Evolutionary conservation across 2,797 vertebrate species (phyloP).

Genomic region (Cyprinella venusta): DNA sequence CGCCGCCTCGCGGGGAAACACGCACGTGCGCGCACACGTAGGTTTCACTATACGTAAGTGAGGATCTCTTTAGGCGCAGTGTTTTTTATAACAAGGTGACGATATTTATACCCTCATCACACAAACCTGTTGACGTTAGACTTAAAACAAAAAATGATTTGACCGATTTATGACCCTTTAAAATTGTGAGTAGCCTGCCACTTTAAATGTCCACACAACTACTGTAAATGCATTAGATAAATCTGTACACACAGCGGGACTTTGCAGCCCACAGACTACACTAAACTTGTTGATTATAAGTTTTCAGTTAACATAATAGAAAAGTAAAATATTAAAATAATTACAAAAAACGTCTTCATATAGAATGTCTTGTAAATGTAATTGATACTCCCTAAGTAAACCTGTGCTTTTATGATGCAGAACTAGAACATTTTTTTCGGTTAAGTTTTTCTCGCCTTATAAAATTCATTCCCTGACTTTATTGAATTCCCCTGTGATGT

Average conservation of each 20-base stretch:
- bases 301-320: neutral
- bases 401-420: neutral
- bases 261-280: neutral
- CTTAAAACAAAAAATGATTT: neutral
- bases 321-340: conserved; percentile 6
- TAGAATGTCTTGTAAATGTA: neutral
- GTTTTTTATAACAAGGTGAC: no score
- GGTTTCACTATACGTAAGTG: neutral
- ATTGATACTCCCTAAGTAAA: neutral
- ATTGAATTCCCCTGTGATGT: conserved; percentile 22
- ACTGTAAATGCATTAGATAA: neutral
- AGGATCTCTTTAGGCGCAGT: neutral
- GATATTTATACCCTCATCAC: neutral
- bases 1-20: conserved; percentile 38
- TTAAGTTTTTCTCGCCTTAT: neutral
- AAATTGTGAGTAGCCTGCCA: neutral
- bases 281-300: neutral
- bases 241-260: neutral
- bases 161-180: neutral
- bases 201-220: neutral
- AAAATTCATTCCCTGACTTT: neutral
- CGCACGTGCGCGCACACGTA: conserved; percentile 19
- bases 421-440: neutral
- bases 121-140: neutral
- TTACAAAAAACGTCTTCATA: neutral